Base-by-base conservation (phyloP, 2,113 vertebrate genomes). In the Sylvia atricapilla region DNA sequence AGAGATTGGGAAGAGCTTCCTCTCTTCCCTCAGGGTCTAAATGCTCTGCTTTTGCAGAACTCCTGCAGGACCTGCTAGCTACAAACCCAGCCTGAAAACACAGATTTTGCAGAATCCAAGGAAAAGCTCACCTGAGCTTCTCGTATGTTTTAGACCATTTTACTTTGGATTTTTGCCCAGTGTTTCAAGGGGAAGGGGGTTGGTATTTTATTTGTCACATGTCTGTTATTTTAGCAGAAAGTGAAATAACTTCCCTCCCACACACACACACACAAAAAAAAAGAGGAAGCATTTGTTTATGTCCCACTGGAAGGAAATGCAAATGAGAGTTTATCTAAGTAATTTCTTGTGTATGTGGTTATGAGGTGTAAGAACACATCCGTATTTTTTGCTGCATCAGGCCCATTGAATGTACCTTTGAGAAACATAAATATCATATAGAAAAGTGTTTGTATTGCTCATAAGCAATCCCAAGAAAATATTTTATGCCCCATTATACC, bases 1-100 rank as follows among this genome's bases (percentile, higher is more conserved):
- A 95, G 92, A 88, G 72, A 91, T 44, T 62, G 78, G 53, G 77
- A 95, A 96, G 55, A 95, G 53, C 75, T 67, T 55, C 68, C 81
- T 72, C 72, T 91, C 83, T 90, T 94, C 72, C 90, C 94, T 93
- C 63, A 84, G 88, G 94, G 76, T 55, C 68, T 86, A 90, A 90
- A 85, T 49, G 68, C 64, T 83, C 79, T 78, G 72, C 88, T 86
- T 94, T 90, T 69, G 62, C 93, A 90, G 44, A 86, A 64, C 59
- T 96, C 82, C 87, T 95, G 78, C 90, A 84, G 89, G 59, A 94
- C 46, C 39, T 67, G 30, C 70, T 59, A 86, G 55, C 70, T 94
- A 77, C 55, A 93, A 85, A 63, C 47, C 59, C 13, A 2, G 23
- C 24, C 68, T 84, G 58, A 80, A 94, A 94, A 92, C 13, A 60